These are phyloP conservation scores for Coccyzus lansbergi DNA, from an alignment of 2,797 vertebrate species.

Conservation along the genomic window DNA sequence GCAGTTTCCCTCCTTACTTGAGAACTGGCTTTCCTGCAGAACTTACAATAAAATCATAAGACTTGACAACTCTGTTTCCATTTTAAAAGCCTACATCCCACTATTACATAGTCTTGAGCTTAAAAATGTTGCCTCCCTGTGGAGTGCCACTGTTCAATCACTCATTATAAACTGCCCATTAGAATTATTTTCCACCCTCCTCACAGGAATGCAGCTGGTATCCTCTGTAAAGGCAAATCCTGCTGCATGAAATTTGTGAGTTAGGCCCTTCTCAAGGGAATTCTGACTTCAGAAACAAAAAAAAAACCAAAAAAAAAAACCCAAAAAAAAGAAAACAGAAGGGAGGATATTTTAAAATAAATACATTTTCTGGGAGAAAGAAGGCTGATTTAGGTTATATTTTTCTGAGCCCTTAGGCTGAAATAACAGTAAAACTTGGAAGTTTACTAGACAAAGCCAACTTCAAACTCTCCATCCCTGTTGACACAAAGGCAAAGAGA, in stretches of 20 bases:
- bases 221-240: neutral
- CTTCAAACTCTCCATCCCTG: neutral
- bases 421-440: neutral
- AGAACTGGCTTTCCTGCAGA: neutral
- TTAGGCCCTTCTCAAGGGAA: neutral
- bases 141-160: slow-evolving; percentile 18
- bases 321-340: neutral
- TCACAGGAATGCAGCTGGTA: neutral
- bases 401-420: neutral
- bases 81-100: slow-evolving; percentile 25
- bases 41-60: neutral
- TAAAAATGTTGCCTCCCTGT: neutral
- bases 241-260: neutral
- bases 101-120: slow-evolving; percentile 8
- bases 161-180: slow-evolving; percentile 33
- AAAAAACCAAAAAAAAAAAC: no score
- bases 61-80: neutral
- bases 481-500: neutral
- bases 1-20: neutral
- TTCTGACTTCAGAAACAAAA: neutral
- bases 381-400: neutral
- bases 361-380: neutral
- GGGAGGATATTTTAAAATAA: neutral
- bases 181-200: neutral
- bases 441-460: neutral